Conservation (phyloP, 2,888 invertebrate genomes). For the Phytoseiulus persimilis region DNA sequence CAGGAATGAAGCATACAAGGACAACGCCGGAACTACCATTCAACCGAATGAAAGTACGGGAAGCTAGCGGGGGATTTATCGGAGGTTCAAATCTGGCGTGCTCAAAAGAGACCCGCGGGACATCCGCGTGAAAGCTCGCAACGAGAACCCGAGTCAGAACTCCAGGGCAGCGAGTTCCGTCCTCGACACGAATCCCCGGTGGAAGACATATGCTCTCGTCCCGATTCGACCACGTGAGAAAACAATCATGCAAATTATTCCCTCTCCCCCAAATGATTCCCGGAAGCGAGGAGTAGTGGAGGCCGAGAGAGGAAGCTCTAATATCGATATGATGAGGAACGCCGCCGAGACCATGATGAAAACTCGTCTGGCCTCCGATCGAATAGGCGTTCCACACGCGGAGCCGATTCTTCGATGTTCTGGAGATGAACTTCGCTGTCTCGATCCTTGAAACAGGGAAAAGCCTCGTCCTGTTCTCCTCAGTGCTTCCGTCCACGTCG, state of each 20-base stretch:
- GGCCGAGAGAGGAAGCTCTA: neutral
- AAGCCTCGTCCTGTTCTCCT: neutral
- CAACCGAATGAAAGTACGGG: too few relatives aligned
- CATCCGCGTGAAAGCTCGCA: too few relatives aligned
- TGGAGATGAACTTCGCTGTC: neutral
- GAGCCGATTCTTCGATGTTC: neutral
- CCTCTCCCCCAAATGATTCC: neutral
- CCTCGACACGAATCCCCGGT: neutral
- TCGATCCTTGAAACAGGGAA: neutral
- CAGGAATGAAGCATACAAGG: too few relatives aligned
- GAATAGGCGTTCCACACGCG: neutral
- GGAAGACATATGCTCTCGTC: neutral
- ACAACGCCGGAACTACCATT: too few relatives aligned
- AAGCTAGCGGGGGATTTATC: too few relatives aligned
- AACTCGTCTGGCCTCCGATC: neutral
- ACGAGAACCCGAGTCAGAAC: too few relatives aligned
- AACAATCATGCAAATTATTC: neutral
- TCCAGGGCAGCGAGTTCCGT: too few relatives aligned
- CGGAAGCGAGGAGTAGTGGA: neutral
- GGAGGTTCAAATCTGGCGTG: too few relatives aligned
- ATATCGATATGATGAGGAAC: neutral
- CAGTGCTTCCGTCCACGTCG: neutral
- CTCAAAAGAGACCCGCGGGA: too few relatives aligned
- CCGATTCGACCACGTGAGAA: neutral
- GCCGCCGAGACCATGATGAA: neutral